A percentile compares a stretch with the other conserved stretches of the same genome.
These are phyloP conservation scores for Amphimallon solstitiale DNA, from an alignment of 2,888 invertebrate species.

Conservation along the genomic window DNA sequence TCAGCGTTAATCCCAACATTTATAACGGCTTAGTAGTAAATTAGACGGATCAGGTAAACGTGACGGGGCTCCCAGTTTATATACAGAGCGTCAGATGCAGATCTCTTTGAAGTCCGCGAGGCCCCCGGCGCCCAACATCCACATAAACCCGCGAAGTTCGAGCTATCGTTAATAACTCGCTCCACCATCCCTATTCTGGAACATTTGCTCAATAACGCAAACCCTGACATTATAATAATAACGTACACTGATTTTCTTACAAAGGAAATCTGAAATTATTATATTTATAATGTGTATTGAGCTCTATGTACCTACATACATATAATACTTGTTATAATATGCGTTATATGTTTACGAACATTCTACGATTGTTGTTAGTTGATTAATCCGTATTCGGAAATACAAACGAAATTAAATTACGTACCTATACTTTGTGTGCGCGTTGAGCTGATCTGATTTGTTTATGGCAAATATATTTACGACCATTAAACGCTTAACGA, in stretches of 20 bases:
- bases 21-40: conserved; percentile 44
- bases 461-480: too few relatives aligned
- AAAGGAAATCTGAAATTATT: conserved; percentile 27
- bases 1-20: conserved; percentile 27
- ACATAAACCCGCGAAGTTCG: conserved; percentile 21
- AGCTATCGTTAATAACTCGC: conserved; percentile 12
- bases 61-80: conserved; percentile 41
- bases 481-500: too few relatives aligned
- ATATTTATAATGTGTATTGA: conserved; percentile 22
- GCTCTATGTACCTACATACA: background rate
- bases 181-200: conserved; percentile 20
- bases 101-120: conserved; percentile 50
- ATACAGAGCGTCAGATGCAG: conserved; percentile 53
- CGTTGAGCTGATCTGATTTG: too few relatives aligned
- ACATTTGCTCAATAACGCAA: conserved; percentile 31
- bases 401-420: conserved; percentile 29
- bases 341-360: background rate
- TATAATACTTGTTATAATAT: too few relatives aligned
- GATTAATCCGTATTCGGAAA: conserved; percentile 25
- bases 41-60: conserved; percentile 48
- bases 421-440: background rate
- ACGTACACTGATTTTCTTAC: conserved; percentile 32
- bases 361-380: conserved; percentile 10
- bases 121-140: conserved; percentile 42
- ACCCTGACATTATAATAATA: conserved; percentile 30